Conservation (phyloP, 2,113 vertebrate species). For the Trachemys scripta region DNA sequence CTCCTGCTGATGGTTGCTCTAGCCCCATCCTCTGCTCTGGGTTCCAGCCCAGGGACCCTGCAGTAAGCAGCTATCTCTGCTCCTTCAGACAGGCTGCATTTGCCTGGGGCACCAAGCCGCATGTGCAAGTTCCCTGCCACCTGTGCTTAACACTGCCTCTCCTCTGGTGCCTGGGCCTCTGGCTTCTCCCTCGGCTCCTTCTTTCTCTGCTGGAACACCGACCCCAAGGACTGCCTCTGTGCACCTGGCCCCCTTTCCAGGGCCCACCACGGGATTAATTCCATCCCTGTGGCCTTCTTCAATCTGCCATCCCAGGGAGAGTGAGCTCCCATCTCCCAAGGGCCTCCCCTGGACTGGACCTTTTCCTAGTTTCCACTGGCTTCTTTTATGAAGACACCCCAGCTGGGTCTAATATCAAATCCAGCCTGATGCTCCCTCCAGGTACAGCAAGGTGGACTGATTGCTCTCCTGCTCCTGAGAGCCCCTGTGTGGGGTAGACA, state of each 20-base stretch:
- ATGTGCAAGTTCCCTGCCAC: not conserved
- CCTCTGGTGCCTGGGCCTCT: not conserved
- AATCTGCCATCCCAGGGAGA: not conserved
- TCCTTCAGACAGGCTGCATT: not conserved
- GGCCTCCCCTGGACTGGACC: not conserved
- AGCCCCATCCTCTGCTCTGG: no score
- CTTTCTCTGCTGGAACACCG: not conserved
- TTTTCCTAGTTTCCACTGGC: not conserved
- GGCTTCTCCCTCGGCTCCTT: not conserved
- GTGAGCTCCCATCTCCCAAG: not conserved
- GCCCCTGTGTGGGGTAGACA: no score
- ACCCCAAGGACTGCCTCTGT: not conserved
- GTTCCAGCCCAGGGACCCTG: not conserved
- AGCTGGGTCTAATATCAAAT: not conserved
- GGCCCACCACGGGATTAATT: not conserved
- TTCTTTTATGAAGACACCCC: not conserved
- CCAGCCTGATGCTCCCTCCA: not conserved
- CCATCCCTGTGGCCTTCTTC: not conserved
- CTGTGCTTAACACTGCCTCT: not conserved
- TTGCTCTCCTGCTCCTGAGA: no score
- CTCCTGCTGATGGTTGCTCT: not conserved
- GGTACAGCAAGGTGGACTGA: no score
- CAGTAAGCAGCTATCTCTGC: not conserved
- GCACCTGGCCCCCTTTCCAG: not conserved
- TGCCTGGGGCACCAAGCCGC: not conserved